phyloP scores from a whole-genome alignment of 2,888 invertebrate species.

The Sesia bembeciformis region DNA sequence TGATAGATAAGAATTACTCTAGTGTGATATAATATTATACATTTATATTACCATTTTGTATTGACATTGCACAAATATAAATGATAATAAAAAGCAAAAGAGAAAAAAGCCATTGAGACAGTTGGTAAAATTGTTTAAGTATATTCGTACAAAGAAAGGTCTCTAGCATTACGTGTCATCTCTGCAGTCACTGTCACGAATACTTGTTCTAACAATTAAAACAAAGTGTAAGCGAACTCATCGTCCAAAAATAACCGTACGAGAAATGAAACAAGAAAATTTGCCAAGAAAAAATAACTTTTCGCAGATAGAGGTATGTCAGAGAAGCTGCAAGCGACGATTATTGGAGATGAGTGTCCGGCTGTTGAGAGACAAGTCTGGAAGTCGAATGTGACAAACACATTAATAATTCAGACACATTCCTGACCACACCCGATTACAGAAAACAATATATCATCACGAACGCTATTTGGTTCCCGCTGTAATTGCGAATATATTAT shows the following conservation, averaged over 20 bases:
- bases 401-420: neutral
- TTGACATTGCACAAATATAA: neutral
- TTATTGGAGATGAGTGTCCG: constrained; percentile 17
- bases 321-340: neutral
- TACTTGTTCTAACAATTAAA: constrained; percentile 4
- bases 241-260: constrained; percentile 38
- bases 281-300: constrained; percentile 53
- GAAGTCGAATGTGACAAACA: constrained; percentile 24
- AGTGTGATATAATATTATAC: too few relatives aligned
- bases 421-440: neutral
- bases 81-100: neutral
- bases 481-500: too few relatives aligned
- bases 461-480: neutral
- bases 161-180: neutral
- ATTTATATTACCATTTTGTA: neutral
- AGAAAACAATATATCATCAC: neutral
- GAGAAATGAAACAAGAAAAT: constrained; percentile 43
- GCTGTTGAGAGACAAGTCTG: constrained; percentile 27
- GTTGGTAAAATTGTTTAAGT: neutral
- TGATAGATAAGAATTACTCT: too few relatives aligned
- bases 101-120: neutral
- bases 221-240: constrained; percentile 32
- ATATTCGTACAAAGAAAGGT: neutral
- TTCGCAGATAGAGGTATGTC: constrained; percentile 15
- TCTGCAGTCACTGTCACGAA: neutral